Evolutionary conservation across 2,113 vertebrate genomes (phyloP).

Genomic region (Neolamprologus longior): DNA sequence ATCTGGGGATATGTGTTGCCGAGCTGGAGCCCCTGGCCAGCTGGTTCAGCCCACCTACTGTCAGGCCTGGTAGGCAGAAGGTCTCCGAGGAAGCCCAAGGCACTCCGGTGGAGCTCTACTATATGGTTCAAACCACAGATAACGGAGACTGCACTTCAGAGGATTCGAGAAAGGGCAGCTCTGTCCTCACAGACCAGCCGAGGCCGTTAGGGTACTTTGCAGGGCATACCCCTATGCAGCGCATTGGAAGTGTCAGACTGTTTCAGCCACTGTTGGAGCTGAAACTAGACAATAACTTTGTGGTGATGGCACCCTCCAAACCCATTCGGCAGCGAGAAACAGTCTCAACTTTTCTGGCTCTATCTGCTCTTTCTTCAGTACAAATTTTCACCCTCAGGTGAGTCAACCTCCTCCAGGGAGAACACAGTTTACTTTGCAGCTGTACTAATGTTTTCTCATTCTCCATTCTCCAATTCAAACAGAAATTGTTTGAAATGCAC

Average conservation of each 20-base stretch:
- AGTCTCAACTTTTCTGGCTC: constrained; percentile 75
- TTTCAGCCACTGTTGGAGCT: constrained; percentile 77
- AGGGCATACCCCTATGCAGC: constrained; percentile 77
- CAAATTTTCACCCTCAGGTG: constrained; percentile 91
- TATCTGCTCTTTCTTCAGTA: constrained; percentile 78
- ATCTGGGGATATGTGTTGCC: constrained; percentile 84
- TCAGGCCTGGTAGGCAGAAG: constrained; percentile 77
- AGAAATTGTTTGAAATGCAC: not conserved
- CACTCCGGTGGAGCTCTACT: constrained; percentile 89
- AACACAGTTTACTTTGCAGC: not conserved
- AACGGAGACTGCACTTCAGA: constrained; percentile 75
- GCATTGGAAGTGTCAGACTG: constrained; percentile 81
- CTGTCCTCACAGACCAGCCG: constrained; percentile 71
- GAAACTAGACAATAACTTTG: constrained; percentile 78
- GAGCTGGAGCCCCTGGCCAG: constrained; percentile 80
- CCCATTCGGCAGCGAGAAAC: constrained; percentile 85
- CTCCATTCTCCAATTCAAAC: not conserved
- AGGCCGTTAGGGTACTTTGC: constrained; percentile 59
- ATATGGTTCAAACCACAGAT: constrained; percentile 72
- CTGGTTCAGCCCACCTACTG: constrained; percentile 79
- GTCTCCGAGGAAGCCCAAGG: constrained; percentile 66
- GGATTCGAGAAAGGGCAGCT: constrained; percentile 74
- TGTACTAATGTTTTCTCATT: not conserved
- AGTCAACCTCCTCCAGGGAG: not conserved
- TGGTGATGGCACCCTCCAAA: constrained; percentile 83